A percentile compares a stretch with the other conserved stretches of the same genome.
These are phyloP conservation scores for Lophura nycthemera DNA, from an alignment of 2,113 vertebrate genomes.

Conservation along the genomic window DNA sequence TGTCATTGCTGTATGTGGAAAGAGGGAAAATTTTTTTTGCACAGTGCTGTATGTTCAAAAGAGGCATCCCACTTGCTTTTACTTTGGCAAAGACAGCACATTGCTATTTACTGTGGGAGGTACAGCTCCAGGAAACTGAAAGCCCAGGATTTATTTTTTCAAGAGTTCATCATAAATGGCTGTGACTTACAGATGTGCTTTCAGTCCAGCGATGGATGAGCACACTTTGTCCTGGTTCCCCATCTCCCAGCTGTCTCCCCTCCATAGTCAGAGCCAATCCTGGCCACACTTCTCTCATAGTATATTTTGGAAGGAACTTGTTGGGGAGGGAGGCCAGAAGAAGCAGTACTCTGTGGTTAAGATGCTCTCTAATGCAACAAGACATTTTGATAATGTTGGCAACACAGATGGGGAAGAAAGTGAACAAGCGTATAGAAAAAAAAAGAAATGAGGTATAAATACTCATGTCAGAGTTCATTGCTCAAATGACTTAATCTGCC, in stretches of 20 bases:
- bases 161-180: not conserved
- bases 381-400: not conserved
- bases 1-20: not conserved
- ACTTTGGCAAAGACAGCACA: not conserved
- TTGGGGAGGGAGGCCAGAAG: not conserved
- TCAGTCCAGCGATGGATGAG: not conserved
- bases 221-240: not conserved
- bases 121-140: not conserved
- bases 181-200: not conserved
- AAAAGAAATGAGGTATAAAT: not conserved
- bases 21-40: not conserved
- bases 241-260: not conserved
- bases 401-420: not conserved
- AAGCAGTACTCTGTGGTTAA: not conserved
- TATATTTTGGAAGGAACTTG: not conserved
- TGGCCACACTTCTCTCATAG: not conserved
- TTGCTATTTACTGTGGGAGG: not conserved
- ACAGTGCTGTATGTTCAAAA: accelerated
- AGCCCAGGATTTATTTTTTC: not conserved
- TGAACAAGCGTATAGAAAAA: not conserved
- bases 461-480: slow-evolving; percentile 15
- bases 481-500: slow-evolving; percentile 51
- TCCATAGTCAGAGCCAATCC: not conserved
- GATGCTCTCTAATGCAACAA: not conserved
- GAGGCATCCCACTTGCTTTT: not conserved